These are phyloP conservation scores for Drosophila simulans DNA, from an alignment of 1,140 invertebrate genomes.

Conservation along the genomic window DNA sequence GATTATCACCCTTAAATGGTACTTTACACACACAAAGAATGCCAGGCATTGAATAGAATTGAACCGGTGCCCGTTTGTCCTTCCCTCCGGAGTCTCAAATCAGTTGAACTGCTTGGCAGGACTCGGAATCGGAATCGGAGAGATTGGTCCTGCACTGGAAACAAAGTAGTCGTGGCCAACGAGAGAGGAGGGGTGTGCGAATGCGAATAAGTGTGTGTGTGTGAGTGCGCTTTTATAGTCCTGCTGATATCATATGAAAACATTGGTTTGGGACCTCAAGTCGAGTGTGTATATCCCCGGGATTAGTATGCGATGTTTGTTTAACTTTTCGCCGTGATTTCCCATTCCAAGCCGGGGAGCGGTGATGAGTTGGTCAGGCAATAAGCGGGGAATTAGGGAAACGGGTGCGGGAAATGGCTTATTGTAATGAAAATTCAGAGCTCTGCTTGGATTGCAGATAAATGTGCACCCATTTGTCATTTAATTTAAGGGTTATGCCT, in stretches of 20 bases:
- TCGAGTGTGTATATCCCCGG: conserved; percentile 51
- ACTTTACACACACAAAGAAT: conserved; percentile 84
- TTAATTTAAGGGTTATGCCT: not conserved
- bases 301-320: conserved; percentile 74
- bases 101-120: conserved; percentile 49
- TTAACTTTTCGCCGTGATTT: conserved; percentile 64
- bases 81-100: conserved; percentile 12
- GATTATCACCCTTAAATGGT: conserved; percentile 85
- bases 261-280: conserved; percentile 43
- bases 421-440: conserved; percentile 40
- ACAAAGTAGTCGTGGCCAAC: conserved; percentile 31
- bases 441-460: conserved; percentile 7
- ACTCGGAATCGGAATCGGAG: conserved; percentile 14
- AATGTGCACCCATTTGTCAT: conserved; percentile 1
- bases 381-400: conserved; percentile 36
- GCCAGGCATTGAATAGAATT: conserved; percentile 77
- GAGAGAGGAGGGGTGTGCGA: not conserved
- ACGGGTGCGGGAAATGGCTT: conserved; percentile 27
- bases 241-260: conserved; percentile 58
- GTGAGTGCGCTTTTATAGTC: conserved; percentile 56
- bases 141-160: conserved; percentile 44
- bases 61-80: conserved; percentile 48
- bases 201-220: not conserved
- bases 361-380: conserved; percentile 32
- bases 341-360: conserved; percentile 19